Evolutionary conservation across 2,888 invertebrate genomes (phyloP), one percentile per base, ranked within the genome.

Genomic region (Tinea pellionella): DNA sequence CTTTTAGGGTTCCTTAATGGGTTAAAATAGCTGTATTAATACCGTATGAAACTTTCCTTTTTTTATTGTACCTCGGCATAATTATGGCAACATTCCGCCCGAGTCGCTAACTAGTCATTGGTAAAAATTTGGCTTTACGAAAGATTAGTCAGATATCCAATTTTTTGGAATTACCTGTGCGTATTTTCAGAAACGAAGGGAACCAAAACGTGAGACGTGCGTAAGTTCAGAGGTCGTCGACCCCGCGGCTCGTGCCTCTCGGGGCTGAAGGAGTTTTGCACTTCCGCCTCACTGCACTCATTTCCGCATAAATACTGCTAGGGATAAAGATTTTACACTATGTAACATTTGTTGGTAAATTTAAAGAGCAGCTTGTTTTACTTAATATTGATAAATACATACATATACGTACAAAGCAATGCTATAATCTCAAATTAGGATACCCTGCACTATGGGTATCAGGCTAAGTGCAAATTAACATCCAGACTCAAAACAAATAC

Each of bases 271-370:
- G 80, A 78, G 78, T 74, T 80, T 75, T 80, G 76, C 82, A 80
- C 80, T 83, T 85, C 84, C 85, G 78, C 79, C 72, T 80, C 80
- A 73, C 82, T 80, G 78, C 83, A 80, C 80, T 84, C 78, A 83
- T 84, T 85, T 84, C 80, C 80, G 83, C 77, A 83, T 81, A 84
- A 84, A 82, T 76, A 81, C 73, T 75, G 68, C 37, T 37, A 2
- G 37, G 37, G 74, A 78, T 77, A 74, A 78, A 81, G 74, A 81
- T 73, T 68, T 70, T 74, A 4, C 16, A 47, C 47, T 47, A 37
- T 37, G 47, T 37, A 6, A 37, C 37, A 37, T 37, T 37, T 37
- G 37, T 2, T 6, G 2, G 37, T 24, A 37, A 37, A 37, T 37
- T 9, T 37, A 6, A 37, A 37, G 9, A 37, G 9, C 9, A 37